phyloP scores from a whole-genome alignment of 2,113 vertebrate species.

The Myanophis thanlyinensis region DNA sequence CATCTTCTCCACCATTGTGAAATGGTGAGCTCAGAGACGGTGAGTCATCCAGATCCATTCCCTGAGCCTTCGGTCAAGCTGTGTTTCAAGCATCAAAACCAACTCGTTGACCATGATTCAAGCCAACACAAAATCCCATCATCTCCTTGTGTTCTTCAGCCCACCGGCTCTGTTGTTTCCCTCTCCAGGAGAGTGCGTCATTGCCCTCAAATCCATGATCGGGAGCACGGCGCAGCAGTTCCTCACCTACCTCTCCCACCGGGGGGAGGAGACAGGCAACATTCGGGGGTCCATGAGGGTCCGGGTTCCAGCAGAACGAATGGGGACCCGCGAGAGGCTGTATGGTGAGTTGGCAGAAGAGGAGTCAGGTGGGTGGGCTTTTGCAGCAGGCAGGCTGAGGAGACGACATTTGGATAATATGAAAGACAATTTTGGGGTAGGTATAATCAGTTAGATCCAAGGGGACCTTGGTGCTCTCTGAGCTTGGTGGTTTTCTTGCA shows the following conservation, averaged over 20 bases:
- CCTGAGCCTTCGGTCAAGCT: neutral
- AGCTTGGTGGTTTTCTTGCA: neutral
- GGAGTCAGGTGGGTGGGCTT: no score
- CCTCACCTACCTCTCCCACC: constrained; percentile 93
- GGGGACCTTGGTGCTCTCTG: neutral
- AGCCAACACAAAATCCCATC: neutral
- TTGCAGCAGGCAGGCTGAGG: fast-evolving
- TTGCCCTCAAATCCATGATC: constrained; percentile 97
- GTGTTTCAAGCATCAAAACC: neutral
- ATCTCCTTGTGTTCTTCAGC: neutral
- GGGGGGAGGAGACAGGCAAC: constrained; percentile 94
- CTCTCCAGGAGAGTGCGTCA: constrained; percentile 87
- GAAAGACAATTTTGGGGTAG: neutral
- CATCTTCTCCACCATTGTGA: neutral
- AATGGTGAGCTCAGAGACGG: neutral
- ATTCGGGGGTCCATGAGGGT: constrained; percentile 96
- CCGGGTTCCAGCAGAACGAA: constrained; percentile 87
- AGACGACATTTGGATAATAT: neutral
- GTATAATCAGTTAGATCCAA: neutral
- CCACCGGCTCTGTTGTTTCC: neutral
- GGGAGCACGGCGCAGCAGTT: constrained; percentile 96
- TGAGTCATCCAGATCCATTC: neutral
- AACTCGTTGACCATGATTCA: neutral
- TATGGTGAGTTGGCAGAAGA: constrained; percentile 76
- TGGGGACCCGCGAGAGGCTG: constrained; percentile 92